Percentiles rank a stretch among this genome's conserved stretches.
phyloP scores from a whole-genome alignment of 2,888 invertebrate genomes.

The Eudemis profundana region DNA sequence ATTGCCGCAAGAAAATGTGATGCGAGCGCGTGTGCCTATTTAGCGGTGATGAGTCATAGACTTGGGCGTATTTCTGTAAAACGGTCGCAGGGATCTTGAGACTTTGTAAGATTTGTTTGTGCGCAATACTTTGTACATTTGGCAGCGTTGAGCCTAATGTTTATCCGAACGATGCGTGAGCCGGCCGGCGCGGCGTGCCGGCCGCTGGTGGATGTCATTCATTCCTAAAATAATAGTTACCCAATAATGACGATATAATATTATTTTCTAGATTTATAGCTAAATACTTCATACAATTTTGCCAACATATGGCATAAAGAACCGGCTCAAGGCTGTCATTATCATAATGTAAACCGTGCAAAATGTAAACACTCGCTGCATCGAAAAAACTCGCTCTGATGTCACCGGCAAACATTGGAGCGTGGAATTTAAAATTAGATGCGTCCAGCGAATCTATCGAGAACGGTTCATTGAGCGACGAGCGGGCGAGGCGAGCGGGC shows the following conservation, averaged over 20 bases:
- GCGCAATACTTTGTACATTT: constrained; percentile 50
- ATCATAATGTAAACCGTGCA: constrained; percentile 66
- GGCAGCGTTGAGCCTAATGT: constrained; percentile 57
- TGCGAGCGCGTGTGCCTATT: constrained; percentile 60
- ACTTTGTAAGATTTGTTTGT: constrained; percentile 47
- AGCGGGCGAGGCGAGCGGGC: constrained; percentile 81
- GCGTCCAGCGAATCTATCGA: constrained; percentile 72
- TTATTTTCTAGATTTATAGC: background rate
- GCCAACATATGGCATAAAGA: constrained; percentile 39
- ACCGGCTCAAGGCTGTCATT: constrained; percentile 61
- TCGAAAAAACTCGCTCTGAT: constrained; percentile 78
- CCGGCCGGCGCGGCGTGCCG: constrained; percentile 49
- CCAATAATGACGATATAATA: constrained; percentile 50
- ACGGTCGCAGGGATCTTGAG: constrained; percentile 48
- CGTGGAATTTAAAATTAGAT: constrained; percentile 80
- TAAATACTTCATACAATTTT: constrained; percentile 13
- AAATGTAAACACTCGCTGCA: constrained; percentile 81
- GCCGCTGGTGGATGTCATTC: constrained; percentile 49
- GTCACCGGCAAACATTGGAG: constrained; percentile 81
- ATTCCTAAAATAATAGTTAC: constrained; percentile 49
- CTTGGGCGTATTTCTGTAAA: constrained; percentile 58
- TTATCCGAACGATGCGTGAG: constrained; percentile 52
- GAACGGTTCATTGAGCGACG: constrained; percentile 82
- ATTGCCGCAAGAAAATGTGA: constrained; percentile 57
- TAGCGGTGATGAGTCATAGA: constrained; percentile 62